These are phyloP conservation scores for Babyrousa celebensis DNA, from an alignment of 2,797 vertebrate species.

Conservation along the genomic window DNA sequence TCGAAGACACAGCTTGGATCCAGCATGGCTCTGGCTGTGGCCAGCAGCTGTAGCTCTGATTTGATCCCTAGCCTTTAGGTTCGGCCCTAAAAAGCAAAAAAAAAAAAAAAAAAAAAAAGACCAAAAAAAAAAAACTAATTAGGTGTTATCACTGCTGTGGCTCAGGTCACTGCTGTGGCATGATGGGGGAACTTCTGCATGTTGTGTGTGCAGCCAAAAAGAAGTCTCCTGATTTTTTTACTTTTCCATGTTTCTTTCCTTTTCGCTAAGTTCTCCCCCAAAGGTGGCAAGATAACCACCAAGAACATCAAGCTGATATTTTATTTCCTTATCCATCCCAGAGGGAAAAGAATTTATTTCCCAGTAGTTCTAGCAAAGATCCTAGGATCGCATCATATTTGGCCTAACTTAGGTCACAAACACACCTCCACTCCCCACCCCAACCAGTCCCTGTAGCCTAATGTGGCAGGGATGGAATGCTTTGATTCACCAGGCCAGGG, in stretches of 20 bases:
- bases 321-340: conserved; percentile 39
- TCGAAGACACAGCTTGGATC: too few relatives aligned
- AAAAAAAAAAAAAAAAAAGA: too few relatives aligned
- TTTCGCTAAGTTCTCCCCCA: background rate
- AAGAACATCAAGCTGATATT: conserved; percentile 13
- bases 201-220: background rate
- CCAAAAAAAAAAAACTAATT: too few relatives aligned
- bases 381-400: background rate
- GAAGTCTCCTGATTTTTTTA: background rate
- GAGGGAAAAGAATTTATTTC: background rate
- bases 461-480: background rate
- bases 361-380: background rate
- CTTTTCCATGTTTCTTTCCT: conserved; percentile 22
- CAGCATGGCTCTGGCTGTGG: too few relatives aligned
- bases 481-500: background rate
- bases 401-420: background rate
- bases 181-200: too few relatives aligned
- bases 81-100: too few relatives aligned
- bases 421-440: rapidly evolving
- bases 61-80: too few relatives aligned
- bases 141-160: too few relatives aligned
- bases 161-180: too few relatives aligned
- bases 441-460: background rate
- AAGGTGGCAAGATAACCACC: background rate
- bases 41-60: too few relatives aligned